These are phyloP conservation scores for Tapirus indicus DNA, from an alignment of 2,797 vertebrate genomes.

Conservation along the genomic window DNA sequence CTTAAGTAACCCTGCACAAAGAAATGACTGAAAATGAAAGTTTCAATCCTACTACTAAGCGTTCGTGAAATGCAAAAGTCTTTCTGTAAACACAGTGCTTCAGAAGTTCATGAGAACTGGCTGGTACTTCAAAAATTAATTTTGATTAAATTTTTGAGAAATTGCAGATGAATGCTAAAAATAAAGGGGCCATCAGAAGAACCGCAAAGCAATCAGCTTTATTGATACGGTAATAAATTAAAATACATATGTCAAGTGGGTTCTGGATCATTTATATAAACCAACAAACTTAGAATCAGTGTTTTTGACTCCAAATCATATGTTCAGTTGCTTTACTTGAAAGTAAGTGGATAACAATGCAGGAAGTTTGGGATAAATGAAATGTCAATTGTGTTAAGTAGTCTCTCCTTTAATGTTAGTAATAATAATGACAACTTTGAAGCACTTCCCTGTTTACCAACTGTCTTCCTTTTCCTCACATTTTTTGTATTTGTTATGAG, in stretches of 20 bases:
- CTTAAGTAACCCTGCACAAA: neutral
- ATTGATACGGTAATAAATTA: neutral
- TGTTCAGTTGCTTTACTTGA: conserved; percentile 58
- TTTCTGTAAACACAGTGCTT: conserved; percentile 26
- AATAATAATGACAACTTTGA: conserved; percentile 12
- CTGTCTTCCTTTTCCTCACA: conserved; percentile 54
- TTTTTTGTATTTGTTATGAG: conserved; percentile 43
- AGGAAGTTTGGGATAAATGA: conserved; percentile 34
- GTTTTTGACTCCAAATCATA: conserved; percentile 47
- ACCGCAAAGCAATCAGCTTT: neutral
- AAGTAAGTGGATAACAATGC: conserved; percentile 45
- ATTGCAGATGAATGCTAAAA: neutral
- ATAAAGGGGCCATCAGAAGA: conserved; percentile 39
- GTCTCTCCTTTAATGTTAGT: conserved; percentile 35
- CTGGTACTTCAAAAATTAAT: conserved; percentile 75
- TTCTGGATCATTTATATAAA: conserved; percentile 40
- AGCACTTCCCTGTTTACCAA: conserved; percentile 23
- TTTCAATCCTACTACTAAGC: neutral
- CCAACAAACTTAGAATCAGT: conserved; percentile 3
- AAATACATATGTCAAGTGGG: conserved; percentile 38
- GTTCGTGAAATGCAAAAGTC: conserved; percentile 10
- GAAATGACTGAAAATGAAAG: neutral
- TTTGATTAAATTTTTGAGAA: conserved; percentile 52
- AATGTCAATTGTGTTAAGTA: conserved; percentile 56
- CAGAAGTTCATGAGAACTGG: conserved; percentile 74